These are phyloP conservation scores for western clawed frog (Xenopus tropicalis) DNA, from an alignment of 2,113 vertebrate genomes.

Conservation along the genomic window UCB_Xtro_10.0 CM004444.2:78883001-78883500, in stretches of 20 bases:
- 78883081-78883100: slow-evolving; percentile 42
- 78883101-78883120: slow-evolving; percentile 40
- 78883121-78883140: slow-evolving; percentile 46
- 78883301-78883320: too few species aligned
- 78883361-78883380: slow-evolving; percentile 24
- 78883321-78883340: too few species aligned
- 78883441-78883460: slow-evolving; percentile 35
- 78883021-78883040: slow-evolving; percentile 3
- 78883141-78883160: slow-evolving; percentile 41
- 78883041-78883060: slow-evolving; percentile 36
- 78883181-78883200: slow-evolving; percentile 14
- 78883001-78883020: slow-evolving; percentile 23
- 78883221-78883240: too few species aligned
- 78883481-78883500: slow-evolving; percentile 29
- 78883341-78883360: not conserved
- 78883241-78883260: too few species aligned
- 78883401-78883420: slow-evolving; percentile 29
- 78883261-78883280: too few species aligned
- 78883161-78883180: slow-evolving; percentile 33
- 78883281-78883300: too few species aligned
- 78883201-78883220: not conserved
- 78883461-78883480: slow-evolving; percentile 44
- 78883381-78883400: slow-evolving; percentile 31
- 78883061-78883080: slow-evolving; percentile 35
- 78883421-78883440: slow-evolving; percentile 22